Conservation (phyloP, 2,113 vertebrate species). For the Pseudolaguvia tuberculata region DNA sequence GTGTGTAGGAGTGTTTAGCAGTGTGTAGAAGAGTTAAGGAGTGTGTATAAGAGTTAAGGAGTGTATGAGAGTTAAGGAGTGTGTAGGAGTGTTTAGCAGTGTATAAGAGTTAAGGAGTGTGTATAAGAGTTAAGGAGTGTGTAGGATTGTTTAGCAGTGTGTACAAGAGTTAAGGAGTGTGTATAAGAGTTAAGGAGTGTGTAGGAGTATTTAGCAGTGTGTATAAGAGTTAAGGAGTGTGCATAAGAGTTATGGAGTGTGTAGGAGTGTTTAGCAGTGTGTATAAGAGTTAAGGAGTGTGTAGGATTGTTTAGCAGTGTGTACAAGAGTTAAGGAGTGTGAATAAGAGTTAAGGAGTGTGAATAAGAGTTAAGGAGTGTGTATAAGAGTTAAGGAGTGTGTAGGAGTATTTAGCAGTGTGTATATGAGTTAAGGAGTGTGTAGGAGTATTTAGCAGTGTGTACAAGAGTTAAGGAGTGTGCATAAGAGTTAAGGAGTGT, state of each 20-base stretch:
- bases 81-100: neutral
- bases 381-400: too few species aligned
- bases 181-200: too few species aligned
- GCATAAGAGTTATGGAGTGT: too few species aligned
- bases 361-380: neutral
- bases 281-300: slow-evolving; percentile 1
- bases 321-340: too few species aligned
- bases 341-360: too few species aligned
- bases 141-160: neutral
- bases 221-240: neutral
- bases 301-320: neutral
- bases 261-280: too few species aligned
- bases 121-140: neutral
- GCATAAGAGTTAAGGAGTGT: neutral
- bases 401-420: neutral
- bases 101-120: too few species aligned
- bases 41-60: neutral
- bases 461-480: slow-evolving; percentile 3
- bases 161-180: neutral
- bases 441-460: too few species aligned
- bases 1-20: neutral
- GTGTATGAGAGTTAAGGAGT: neutral
- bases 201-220: too few species aligned
- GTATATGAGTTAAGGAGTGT: neutral
- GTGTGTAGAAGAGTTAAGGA: neutral